These are phyloP conservation scores for Melanaphis sacchari DNA, from an alignment of 1,140 invertebrate species.

Conservation along the genomic window DNA sequence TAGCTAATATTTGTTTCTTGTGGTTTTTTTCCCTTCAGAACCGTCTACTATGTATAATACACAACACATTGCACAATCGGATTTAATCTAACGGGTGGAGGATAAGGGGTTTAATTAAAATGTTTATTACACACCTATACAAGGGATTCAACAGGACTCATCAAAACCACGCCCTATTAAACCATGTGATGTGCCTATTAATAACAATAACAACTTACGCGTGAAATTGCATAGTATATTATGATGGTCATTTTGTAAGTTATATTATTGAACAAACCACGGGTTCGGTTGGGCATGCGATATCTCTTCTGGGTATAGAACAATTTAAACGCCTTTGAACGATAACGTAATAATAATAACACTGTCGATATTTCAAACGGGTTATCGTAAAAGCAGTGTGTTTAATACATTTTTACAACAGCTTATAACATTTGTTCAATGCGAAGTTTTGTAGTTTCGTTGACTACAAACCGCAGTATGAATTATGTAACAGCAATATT, in stretches of 20 bases:
- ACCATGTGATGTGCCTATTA: neutral
- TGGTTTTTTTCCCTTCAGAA: neutral
- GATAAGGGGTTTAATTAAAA: neutral
- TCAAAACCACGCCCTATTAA: neutral
- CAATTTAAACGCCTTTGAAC: neutral
- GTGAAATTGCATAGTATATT: neutral
- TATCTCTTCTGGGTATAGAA: neutral
- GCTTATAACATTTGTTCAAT: too few relatives aligned
- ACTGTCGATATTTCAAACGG: neutral
- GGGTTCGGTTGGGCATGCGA: neutral
- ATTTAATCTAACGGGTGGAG: neutral
- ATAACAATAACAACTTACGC: neutral
- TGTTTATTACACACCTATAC: neutral
- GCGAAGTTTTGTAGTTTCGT: too few relatives aligned
- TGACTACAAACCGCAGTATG: too few relatives aligned
- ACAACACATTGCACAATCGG: neutral
- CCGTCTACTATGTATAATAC: neutral
- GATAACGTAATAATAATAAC: neutral
- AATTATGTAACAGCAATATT: too few relatives aligned
- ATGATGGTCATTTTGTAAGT: neutral
- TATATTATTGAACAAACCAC: neutral
- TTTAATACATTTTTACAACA: too few relatives aligned
- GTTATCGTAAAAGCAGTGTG: neutral
- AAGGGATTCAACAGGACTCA: neutral
- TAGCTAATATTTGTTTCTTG: neutral